Evolutionary conservation across 2,113 vertebrate species (phyloP).

Genomic region (Notiomystis cincta): DNA sequence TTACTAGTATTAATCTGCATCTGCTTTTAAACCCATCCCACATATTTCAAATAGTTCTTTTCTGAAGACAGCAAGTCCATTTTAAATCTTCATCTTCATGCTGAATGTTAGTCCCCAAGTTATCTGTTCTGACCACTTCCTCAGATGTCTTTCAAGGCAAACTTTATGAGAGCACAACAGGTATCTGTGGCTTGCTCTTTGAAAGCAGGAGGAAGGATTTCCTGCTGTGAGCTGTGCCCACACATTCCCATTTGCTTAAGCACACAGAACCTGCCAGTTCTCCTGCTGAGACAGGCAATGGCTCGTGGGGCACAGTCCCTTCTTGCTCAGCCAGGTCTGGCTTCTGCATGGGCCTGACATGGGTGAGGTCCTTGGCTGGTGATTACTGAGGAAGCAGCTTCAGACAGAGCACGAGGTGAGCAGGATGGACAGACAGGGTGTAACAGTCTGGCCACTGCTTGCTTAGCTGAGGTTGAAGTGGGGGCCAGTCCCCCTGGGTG

Average conservation of each 20-base stretch:
- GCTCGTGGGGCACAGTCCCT: neutral
- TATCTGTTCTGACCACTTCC: neutral
- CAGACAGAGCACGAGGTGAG: fast-evolving
- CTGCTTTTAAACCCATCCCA: neutral
- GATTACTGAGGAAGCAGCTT: neutral
- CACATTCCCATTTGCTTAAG: neutral
- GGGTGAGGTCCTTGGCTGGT: neutral
- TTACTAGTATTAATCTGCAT: neutral
- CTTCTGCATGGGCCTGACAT: neutral
- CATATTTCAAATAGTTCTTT: neutral
- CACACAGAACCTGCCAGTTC: neutral
- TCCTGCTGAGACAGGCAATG: neutral
- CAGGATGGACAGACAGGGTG: neutral
- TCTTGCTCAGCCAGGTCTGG: neutral
- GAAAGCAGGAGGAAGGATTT: neutral
- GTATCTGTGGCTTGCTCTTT: neutral
- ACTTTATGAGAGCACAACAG: neutral
- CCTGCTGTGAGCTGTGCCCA: neutral
- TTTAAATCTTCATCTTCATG: neutral
- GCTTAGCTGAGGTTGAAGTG: neutral
- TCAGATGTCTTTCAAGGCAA: slow-evolving; percentile 20
- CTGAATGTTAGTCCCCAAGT: slow-evolving; percentile 39
- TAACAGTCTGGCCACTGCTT: neutral
- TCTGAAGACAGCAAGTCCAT: slow-evolving; percentile 14
- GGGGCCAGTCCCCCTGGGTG: neutral